Conservation (phyloP, 2,888 invertebrate species). For the Mythimna impura region DNA sequence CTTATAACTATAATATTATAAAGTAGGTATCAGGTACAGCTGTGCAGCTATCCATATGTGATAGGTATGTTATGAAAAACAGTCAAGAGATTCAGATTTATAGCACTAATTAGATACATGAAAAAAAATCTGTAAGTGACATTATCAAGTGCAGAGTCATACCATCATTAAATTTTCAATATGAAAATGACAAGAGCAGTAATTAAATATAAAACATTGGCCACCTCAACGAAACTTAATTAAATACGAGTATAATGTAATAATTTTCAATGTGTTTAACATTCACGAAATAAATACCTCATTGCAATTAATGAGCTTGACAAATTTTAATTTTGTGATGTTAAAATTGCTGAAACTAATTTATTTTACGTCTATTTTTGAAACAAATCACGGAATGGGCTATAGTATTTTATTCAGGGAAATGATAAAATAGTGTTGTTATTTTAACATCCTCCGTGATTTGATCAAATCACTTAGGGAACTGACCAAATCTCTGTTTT, state of each 20-base stretch:
- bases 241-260: constrained; percentile 10
- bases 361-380: constrained; percentile 6
- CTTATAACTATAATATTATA: too few relatives aligned
- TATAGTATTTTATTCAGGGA: not conserved
- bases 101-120: not conserved
- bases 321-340: constrained; percentile 2
- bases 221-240: constrained; percentile 7
- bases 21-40: too few relatives aligned
- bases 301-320: constrained; percentile 23
- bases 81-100: not conserved
- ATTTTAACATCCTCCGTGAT: too few relatives aligned
- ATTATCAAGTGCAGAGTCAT: not conserved
- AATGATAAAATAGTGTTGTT: too few relatives aligned
- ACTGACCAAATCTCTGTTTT: too few relatives aligned
- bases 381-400: not conserved
- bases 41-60: too few relatives aligned
- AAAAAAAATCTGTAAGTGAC: not conserved
- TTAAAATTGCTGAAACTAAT: not conserved
- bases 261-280: not conserved
- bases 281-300: constrained; percentile 14
- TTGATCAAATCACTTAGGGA: too few relatives aligned
- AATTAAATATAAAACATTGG: constrained; percentile 28
- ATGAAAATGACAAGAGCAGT: constrained; percentile 28
- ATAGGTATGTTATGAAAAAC: not conserved
- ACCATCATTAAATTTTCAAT: constrained; percentile 2